Conservation (phyloP, 1,140 invertebrate species). For the Drosophila ironensis region DNA sequence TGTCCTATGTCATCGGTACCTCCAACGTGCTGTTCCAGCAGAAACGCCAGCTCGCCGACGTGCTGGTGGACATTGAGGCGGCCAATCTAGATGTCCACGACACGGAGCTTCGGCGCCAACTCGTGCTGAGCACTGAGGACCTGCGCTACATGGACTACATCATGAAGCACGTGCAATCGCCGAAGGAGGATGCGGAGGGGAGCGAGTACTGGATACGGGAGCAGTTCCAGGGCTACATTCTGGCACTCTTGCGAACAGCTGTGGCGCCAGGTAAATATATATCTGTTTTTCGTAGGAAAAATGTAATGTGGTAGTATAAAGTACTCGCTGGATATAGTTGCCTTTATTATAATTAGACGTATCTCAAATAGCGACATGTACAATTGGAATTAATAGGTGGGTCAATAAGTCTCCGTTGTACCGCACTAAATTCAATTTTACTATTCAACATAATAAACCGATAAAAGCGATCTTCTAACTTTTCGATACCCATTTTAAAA, state of each 20-base stretch:
- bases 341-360: no score
- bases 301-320: no score
- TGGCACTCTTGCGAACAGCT: conserved; percentile 92
- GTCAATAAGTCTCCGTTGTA: no score
- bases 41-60: conserved; percentile 95
- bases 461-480: no score
- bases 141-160: conserved; percentile 97
- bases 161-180: conserved; percentile 91
- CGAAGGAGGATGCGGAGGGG: conserved; percentile 92
- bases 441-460: no score
- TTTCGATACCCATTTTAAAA: no score
- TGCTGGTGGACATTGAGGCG: conserved; percentile 94
- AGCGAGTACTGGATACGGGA: conserved; percentile 97
- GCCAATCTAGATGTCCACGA: conserved; percentile 94
- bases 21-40: conserved; percentile 99
- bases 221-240: conserved; percentile 96
- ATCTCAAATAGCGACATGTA: no score
- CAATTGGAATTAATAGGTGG: no score
- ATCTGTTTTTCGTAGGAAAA: no score
- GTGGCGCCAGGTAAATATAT: conserved; percentile 87
- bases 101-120: conserved; percentile 89
- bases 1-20: conserved; percentile 97
- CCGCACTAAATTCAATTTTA: no score
- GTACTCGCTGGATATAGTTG: no score
- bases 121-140: conserved; percentile 96